A percentile compares a stretch with the other conserved stretches of the same genome.
Evolutionary conservation across 2,797 vertebrate species (phyloP).

Genomic region (Fratercula arctica): DNA sequence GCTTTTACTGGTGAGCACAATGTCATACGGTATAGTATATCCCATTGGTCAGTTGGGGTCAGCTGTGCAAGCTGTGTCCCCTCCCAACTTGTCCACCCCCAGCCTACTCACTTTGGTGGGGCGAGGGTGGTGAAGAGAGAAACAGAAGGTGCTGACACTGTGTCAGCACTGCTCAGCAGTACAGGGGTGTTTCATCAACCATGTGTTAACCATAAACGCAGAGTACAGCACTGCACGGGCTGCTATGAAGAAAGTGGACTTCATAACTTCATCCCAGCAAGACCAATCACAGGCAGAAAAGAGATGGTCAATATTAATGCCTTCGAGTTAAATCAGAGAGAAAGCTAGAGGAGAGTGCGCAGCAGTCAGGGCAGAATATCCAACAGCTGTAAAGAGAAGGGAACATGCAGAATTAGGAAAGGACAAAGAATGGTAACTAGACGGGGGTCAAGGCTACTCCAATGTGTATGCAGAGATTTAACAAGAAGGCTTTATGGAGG

Average conservation of each 20-base stretch:
- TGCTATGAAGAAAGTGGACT: background rate
- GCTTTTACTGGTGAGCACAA: background rate
- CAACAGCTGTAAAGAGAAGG: background rate
- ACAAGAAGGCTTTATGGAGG: background rate
- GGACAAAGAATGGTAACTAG: background rate
- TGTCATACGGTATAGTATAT: too few species aligned
- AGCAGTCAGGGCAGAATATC: background rate
- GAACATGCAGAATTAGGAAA: background rate
- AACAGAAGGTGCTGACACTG: background rate
- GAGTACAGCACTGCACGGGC: background rate
- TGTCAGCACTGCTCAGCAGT: background rate
- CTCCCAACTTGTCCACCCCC: accelerated
- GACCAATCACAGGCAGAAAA: background rate
- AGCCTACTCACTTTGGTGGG: background rate
- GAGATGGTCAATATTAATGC: background rate
- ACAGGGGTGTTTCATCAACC: background rate
- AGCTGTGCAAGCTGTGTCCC: background rate
- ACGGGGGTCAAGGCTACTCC: too few species aligned
- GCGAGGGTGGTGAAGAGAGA: background rate
- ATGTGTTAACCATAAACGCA: accelerated
- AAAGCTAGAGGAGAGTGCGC: background rate
- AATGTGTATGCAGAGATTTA: background rate
- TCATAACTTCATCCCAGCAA: background rate
- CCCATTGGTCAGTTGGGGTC: background rate
- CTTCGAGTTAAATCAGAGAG: background rate